Percentiles rank a stretch among this genome's conserved stretches.
Conservation (phyloP, 2,888 invertebrate species). For the Onthophagus sagittarius region DNA sequence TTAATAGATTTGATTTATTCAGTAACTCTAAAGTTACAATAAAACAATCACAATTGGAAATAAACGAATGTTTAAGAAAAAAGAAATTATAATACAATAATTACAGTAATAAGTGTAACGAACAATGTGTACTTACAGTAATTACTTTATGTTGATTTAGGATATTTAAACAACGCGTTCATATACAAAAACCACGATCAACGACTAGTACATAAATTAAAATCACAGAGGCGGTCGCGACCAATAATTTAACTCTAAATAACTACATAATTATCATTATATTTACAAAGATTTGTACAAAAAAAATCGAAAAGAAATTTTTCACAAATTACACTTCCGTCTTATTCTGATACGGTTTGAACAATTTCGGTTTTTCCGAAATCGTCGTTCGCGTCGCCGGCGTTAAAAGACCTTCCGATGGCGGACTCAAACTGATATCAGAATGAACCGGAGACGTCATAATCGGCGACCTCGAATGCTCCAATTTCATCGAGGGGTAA, state of each 20-base stretch:
- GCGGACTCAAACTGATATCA: slow-evolving; percentile 45
- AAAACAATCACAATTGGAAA: too few relatives aligned
- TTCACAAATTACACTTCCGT: slow-evolving; percentile 46
- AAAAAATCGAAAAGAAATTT: slow-evolving; percentile 16
- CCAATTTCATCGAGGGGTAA: slow-evolving; percentile 29
- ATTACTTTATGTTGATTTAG: background rate
- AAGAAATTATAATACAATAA: too few relatives aligned
- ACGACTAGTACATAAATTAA: background rate
- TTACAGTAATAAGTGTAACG: too few relatives aligned
- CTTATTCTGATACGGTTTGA: slow-evolving; percentile 66
- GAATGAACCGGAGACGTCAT: slow-evolving; percentile 43
- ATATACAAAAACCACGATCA: background rate
- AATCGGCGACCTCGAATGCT: slow-evolving; percentile 34
- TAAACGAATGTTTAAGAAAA: too few relatives aligned
- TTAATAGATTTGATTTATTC: too few relatives aligned
- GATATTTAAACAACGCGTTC: background rate
- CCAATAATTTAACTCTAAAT: background rate
- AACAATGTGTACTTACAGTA: background rate
- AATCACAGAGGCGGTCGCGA: background rate
- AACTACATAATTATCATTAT: too few relatives aligned
- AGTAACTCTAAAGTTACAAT: too few relatives aligned
- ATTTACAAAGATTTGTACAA: background rate
- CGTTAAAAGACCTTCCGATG: slow-evolving; percentile 42
- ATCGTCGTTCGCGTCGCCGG: slow-evolving; percentile 40
- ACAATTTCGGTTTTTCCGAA: slow-evolving; percentile 60